Evolutionary conservation across 1,140 invertebrate species (phyloP).

Genomic region (Lepidurus arcticus): DNA sequence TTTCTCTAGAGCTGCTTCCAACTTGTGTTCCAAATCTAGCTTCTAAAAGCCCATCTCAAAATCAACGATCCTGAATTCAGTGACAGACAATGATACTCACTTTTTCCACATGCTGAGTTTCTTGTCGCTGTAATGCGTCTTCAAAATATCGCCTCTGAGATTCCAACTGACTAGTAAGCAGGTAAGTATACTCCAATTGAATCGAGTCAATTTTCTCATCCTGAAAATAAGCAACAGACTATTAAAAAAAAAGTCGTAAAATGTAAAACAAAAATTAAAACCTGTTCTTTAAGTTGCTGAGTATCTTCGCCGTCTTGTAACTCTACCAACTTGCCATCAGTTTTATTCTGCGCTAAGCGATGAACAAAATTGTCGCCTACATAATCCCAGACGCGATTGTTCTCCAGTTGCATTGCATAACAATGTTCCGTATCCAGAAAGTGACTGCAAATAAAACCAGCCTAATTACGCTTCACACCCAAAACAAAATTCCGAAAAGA

Average conservation of each 20-base stretch:
- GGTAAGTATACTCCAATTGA: constrained; percentile 92
- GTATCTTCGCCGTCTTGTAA: constrained; percentile 42
- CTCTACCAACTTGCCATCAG: constrained; percentile 94
- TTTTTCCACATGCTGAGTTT: constrained; percentile 43
- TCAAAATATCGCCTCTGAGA: constrained; percentile 90
- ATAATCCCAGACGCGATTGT: constrained; percentile 97
- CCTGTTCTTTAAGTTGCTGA: neutral
- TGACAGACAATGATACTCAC: constrained; percentile 26
- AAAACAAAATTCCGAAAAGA: neutral
- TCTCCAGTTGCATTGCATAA: constrained; percentile 91
- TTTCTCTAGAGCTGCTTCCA: constrained; percentile 44
- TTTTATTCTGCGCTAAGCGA: constrained; percentile 88
- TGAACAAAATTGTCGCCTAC: constrained; percentile 97
- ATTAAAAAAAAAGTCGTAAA: neutral
- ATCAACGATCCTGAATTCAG: constrained; percentile 20
- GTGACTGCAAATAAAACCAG: constrained; percentile 57
- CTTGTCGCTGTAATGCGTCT: constrained; percentile 63
- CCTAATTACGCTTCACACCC: neutral
- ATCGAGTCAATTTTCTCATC: constrained; percentile 90
- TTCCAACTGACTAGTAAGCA: constrained; percentile 94
- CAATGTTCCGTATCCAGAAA: constrained; percentile 93
- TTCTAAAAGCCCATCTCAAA: constrained; percentile 39
- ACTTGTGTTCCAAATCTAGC: constrained; percentile 44
- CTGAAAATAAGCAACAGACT: neutral
- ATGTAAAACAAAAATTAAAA: constrained; percentile 37